Base-by-base conservation (phyloP, 2,888 invertebrate species). In the Acleris literana region DNA sequence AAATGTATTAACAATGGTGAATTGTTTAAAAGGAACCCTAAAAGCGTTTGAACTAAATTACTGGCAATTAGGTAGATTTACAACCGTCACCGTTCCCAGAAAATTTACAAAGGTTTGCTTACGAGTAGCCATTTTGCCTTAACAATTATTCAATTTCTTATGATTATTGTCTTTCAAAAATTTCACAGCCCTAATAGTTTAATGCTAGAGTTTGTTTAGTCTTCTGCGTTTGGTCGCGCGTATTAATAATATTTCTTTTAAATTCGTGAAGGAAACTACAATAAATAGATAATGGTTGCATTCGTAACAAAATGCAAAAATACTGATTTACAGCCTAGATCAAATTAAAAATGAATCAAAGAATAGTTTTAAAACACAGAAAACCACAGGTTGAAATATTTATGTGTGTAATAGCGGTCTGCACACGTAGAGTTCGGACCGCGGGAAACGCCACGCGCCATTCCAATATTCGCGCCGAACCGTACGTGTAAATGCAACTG, bases 1-100 rank as follows among this genome's bases (percentile, higher is more conserved):
- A 55, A 43, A 43, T 43, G 43, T 56, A 56, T 20, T n/a, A 13
- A 16, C 20, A 3, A 20, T 3, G 13, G 20, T 43, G 5, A 43
- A 16, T 57, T 16, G 1, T 60, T 20, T 20, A 16, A 17, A 53
- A 46, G 52, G 66, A 57, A 39, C 66, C 64, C 59, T 69, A 64
- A 69, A 61, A 65, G 57, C 63, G 48, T 60, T 70, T 69, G 64
- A 56, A 60, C 68, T 64, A 80, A 86, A 86, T 87, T 82, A 79
- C 77, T 75, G 79, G 88, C 86, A 86, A 88, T 90, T 88, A 88
- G 87, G 80, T 84, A 88, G 89, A 92, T 92, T 92, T 92, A 92
- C 85, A 90, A 87, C 89, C 79, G 74, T 79, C 76, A 76, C 71
- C 76, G 75, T 91, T 90, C 90, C 73, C 44, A 76, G 91, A 91